Base-by-base conservation (phyloP, 2,797 vertebrate species). In the Hyperoplus lanceolatus region DNA sequence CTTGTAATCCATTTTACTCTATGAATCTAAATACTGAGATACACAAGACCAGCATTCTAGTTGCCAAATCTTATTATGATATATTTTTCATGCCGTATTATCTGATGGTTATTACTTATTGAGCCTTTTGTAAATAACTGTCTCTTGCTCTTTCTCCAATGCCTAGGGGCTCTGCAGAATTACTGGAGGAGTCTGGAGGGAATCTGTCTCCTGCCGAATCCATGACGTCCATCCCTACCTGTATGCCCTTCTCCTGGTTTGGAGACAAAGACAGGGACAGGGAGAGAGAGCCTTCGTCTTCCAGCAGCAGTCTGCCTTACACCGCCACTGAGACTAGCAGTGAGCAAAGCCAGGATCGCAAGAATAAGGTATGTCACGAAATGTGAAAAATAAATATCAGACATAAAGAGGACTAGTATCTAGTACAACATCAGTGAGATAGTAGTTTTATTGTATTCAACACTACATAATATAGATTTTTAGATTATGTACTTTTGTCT, bases 191-290 rank as follows among this genome's bases (percentile, higher is more conserved):
- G 66, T 95, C 95, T 53, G 95, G 95, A 66, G 96, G 96, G 73
- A 97, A 96, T 77, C 73, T 97, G 0, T 97, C 97, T n/a, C 96
- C 97, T 15, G 95, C 97, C 6, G 97, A 97, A 51, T 97, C 97
- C 0, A 95, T 97, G 94, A 95, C 96, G 3, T 97, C 97, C 76
- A 95, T 96, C 82, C 97, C 97, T n/a, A 97, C 97, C 48, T 98
- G 97, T 69, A 97, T 98, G 96, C 97, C 97, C 67, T 98, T 98
- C 92, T 97, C 96, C 86, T 98, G 97, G 97, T 98, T 98, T 85
- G 96, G 97, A 82, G 97, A 97, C 90, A 96, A 94, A 83, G 97
- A 97, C 71, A 95, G 92, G 77, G 97, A 97, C 72, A 93, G 94
- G 73, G 97, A 97, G 75, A 93, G 95, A 77, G 97, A 97, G 86